phyloP scores from a whole-genome alignment of 2,113 vertebrate species.

The Dryoscopus gambensis region DNA sequence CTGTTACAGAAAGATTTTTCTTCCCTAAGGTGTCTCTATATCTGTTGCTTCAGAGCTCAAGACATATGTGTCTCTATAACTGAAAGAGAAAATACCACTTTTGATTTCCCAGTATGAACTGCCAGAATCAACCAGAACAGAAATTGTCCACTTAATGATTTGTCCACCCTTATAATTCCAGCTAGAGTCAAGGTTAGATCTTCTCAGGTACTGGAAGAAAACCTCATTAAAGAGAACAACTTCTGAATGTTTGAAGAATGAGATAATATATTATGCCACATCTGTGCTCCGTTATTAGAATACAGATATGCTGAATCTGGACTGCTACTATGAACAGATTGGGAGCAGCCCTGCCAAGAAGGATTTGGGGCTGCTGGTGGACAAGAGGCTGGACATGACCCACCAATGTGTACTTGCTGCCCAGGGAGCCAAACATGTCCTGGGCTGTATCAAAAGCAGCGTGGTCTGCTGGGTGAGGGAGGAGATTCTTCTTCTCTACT shows the following conservation, averaged over 20 bases:
- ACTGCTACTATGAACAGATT: background rate
- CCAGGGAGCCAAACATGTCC: background rate
- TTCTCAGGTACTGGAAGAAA: background rate
- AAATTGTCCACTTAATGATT: background rate
- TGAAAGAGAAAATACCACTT: background rate
- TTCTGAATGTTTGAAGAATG: background rate
- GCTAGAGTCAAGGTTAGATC: background rate
- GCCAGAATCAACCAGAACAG: background rate
- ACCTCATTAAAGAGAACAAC: background rate
- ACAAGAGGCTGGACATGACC: background rate
- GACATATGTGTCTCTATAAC: background rate
- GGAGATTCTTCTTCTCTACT: background rate
- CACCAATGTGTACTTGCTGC: no score
- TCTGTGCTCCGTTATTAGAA: background rate
- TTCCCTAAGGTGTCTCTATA: background rate
- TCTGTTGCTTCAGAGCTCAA: background rate
- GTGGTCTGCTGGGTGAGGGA: no score
- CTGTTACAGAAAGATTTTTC: background rate
- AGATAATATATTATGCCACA: background rate
- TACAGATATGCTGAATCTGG: background rate
- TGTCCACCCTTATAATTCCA: background rate
- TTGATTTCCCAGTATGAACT: background rate
- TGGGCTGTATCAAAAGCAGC: background rate
- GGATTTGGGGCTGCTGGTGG: background rate
- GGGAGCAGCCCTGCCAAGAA: background rate